These are phyloP conservation scores for Portevinia maculata DNA, from an alignment of 2,888 invertebrate genomes.

Conservation along the genomic window DNA sequence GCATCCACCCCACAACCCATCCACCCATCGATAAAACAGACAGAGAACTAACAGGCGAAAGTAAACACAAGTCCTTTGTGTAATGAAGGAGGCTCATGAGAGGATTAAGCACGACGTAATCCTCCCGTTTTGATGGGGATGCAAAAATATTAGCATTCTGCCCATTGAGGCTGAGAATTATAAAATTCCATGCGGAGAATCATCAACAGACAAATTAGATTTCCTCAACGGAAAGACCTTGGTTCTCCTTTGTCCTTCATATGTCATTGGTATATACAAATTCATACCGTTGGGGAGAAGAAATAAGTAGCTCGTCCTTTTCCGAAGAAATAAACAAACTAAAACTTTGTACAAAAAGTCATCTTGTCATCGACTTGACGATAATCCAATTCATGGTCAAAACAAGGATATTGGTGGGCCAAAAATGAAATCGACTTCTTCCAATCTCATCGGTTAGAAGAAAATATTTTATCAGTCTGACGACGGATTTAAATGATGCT, in stretches of 20 bases:
- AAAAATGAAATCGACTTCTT: too few relatives aligned
- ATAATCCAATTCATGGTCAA: too few relatives aligned
- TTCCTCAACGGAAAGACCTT: constrained; percentile 18
- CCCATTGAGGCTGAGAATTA: constrained; percentile 55
- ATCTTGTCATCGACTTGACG: too few relatives aligned
- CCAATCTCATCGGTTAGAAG: too few relatives aligned
- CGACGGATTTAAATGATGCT: too few relatives aligned
- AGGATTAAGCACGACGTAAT: constrained; percentile 34
- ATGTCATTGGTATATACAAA: constrained; percentile 39
- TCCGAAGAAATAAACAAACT: too few relatives aligned
- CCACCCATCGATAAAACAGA: constrained; percentile 12
- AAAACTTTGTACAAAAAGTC: too few relatives aligned
- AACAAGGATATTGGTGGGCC: too few relatives aligned
- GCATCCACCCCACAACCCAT: neutral
- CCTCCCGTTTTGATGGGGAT: neutral
- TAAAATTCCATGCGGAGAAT: constrained; percentile 53
- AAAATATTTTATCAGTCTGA: too few relatives aligned
- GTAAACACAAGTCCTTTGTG: constrained; percentile 55
- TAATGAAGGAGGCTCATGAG: constrained; percentile 58
- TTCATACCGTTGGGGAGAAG: too few relatives aligned
- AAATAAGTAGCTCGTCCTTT: too few relatives aligned
- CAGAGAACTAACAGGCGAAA: constrained; percentile 6
- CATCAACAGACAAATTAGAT: constrained; percentile 54
- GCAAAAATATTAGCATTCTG: constrained; percentile 58
- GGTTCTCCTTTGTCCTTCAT: constrained; percentile 20